These are phyloP conservation scores for Stenopsyche tienmushanensis DNA, from an alignment of 1,140 invertebrate genomes.

Conservation along the genomic window DNA sequence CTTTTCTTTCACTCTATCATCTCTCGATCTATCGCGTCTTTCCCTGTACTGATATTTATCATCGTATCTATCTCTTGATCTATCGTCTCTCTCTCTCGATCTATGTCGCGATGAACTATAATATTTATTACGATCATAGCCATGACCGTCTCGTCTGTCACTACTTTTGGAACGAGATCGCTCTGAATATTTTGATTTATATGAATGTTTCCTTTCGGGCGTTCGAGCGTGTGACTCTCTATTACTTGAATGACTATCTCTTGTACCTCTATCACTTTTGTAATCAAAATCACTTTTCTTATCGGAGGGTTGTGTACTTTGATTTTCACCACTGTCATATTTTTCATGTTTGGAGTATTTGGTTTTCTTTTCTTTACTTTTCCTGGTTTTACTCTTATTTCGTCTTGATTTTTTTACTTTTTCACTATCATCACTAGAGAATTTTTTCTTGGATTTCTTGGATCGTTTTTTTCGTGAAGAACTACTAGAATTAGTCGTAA, in stretches of 20 bases:
- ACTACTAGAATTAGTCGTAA: constrained; percentile 17
- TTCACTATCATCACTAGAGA: constrained; percentile 28
- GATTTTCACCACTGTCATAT: constrained; percentile 8
- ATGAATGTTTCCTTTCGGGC: constrained; percentile 28
- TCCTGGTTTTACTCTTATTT: constrained; percentile 30
- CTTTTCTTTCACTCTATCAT: constrained; percentile 29
- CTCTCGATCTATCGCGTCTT: constrained; percentile 28
- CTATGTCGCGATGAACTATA: constrained; percentile 11
- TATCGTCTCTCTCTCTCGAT: constrained; percentile 15
- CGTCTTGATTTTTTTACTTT: constrained; percentile 25
- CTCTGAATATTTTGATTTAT: constrained; percentile 33
- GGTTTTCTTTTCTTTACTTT: constrained; percentile 20
- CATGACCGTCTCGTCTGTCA: constrained; percentile 24
- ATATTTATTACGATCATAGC: constrained; percentile 21
- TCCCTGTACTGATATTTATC: neutral
- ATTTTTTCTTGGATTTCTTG: constrained; percentile 33
- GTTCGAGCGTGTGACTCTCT: constrained; percentile 28
- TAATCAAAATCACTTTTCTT: constrained; percentile 26
- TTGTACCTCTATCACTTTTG: constrained; percentile 13
- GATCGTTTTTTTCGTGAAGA: constrained; percentile 5
- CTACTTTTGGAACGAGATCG: constrained; percentile 35
- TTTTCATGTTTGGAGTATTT: constrained; percentile 18
- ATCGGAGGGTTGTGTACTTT: constrained; percentile 8
- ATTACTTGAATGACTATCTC: constrained; percentile 31
- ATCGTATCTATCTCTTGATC: constrained; percentile 17